phyloP scores from a whole-genome alignment of 2,888 invertebrate species.

The Hybos culiciformis region DNA sequence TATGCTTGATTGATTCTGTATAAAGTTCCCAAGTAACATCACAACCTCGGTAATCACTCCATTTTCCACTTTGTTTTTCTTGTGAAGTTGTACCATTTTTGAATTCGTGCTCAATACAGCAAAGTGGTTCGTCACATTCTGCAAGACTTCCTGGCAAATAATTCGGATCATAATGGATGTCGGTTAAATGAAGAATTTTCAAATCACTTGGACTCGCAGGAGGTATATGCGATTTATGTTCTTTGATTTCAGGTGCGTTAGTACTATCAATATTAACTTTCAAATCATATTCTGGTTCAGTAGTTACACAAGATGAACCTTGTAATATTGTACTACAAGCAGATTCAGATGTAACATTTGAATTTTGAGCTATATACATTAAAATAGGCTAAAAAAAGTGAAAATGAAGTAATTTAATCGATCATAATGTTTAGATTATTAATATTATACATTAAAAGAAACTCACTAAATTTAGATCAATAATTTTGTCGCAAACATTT shows the following conservation, averaged over 20 bases:
- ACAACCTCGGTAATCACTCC: constrained; percentile 70
- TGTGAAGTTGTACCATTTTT: constrained; percentile 10
- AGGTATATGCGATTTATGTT: constrained; percentile 21
- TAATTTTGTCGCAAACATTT: constrained; percentile 47
- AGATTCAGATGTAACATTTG: constrained; percentile 36
- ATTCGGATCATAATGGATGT: constrained; percentile 64
- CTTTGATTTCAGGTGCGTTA: constrained; percentile 2
- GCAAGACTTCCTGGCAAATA: constrained; percentile 56
- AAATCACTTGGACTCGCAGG: constrained; percentile 17
- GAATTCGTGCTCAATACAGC: constrained; percentile 45
- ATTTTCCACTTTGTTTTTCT: constrained; percentile 48
- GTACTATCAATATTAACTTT: constrained; percentile 18
- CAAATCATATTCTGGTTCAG: constrained; percentile 24
- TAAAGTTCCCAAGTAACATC: constrained; percentile 60
- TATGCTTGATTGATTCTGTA: constrained; percentile 49
- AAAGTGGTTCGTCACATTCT: constrained; percentile 59
- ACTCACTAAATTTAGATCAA: constrained; percentile 47
- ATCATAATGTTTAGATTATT: constrained; percentile 9
- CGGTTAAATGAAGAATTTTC: constrained; percentile 27
- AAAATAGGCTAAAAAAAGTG: constrained; percentile 42
- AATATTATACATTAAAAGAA: neutral
- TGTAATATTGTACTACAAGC: constrained; percentile 28
- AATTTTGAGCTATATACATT: constrained; percentile 42
- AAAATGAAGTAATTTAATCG: neutral
- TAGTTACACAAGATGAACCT: constrained; percentile 21